Evolutionary conservation across 1,140 invertebrate species (phyloP), one percentile per base, ranked within the genome.

Genomic region (Nasonia longicornis): DNA sequence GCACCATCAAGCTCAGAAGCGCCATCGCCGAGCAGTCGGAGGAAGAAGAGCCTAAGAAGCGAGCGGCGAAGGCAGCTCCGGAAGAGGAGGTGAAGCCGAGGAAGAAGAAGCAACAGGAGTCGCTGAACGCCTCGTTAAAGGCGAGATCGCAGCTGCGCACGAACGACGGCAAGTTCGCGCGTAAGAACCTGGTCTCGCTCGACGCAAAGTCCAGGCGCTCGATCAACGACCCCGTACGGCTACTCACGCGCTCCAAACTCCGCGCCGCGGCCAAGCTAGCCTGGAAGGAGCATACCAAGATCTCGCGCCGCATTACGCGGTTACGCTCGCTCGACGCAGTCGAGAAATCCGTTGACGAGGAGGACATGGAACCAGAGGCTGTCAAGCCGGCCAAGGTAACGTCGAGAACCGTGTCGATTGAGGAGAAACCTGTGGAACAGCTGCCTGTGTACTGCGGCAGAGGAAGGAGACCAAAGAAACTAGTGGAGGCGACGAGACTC

Each of bases 151-250:
- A 91, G 48, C 76, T 89, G 0, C 82, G 90, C 14, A 86, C 85
- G 0, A 86, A 88, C 38, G 89, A 91, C 42, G 89, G 89, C 0
- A 90, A 90, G 29, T 90, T 90, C 29, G 85, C 86, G 3, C 84
- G 86, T 11, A 86, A 87, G 0, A 85, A 86, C 16, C 26, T 63
- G 0, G 29, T 83, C 31, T 35, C 12, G 2, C 31, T 31, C 31
- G 71, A 75, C 2, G 12, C 12, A 2, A 84, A 52, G 8, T 82
- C 73, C n/a, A 84, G 76, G 26, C 82, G 80, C 22, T 29, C 82
- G 26, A 63, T 77, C 52, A 83, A 77, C 26, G 84, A 85, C 64
- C 64, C 70, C 1, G 70, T 48, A 2, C 75, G 77, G 1, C 22
- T 80, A 1, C 20, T 45, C 67, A 85, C 66, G 38, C 76, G 12